phyloP scores from a whole-genome alignment of 2,888 invertebrate species.

The Philopedon plagiatum region DNA sequence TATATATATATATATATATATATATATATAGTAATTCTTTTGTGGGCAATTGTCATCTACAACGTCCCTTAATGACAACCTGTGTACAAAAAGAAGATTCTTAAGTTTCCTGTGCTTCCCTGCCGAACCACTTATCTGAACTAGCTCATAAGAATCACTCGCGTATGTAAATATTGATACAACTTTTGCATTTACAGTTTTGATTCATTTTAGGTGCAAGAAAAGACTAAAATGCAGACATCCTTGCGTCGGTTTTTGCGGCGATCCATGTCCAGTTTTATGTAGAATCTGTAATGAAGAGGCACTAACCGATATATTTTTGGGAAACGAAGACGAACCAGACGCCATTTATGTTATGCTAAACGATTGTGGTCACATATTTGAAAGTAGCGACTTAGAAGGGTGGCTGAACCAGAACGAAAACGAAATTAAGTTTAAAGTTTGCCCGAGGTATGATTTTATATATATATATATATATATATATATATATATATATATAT shows the following conservation, averaged over 20 bases:
- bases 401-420: slow-evolving; percentile 56
- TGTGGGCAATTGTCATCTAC: too few relatives aligned
- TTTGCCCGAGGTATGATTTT: slow-evolving; percentile 52
- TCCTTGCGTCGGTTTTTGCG: slow-evolving; percentile 63
- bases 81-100: too few relatives aligned
- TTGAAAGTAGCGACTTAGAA: slow-evolving; percentile 57
- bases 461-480: too few relatives aligned
- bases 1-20: slow-evolving; percentile 52
- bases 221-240: slow-evolving; percentile 70
- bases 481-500: too few relatives aligned
- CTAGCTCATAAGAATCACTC: too few relatives aligned
- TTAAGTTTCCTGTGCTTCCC: too few relatives aligned
- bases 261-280: slow-evolving; percentile 68
- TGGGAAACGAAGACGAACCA: slow-evolving; percentile 59
- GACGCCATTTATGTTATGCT: slow-evolving; percentile 58
- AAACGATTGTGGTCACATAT: slow-evolving; percentile 58
- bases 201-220: slow-evolving; percentile 30
- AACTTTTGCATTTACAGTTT: background rate
- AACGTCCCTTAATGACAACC: too few relatives aligned
- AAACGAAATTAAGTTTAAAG: slow-evolving; percentile 57
- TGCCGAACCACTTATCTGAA: too few relatives aligned
- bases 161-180: background rate
- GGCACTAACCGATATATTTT: slow-evolving; percentile 54
- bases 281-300: slow-evolving; percentile 57
- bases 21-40: background rate